Evolutionary conservation across 1,140 invertebrate species (phyloP), one percentile per base, ranked within the genome.

Genomic region (Oryzaephilus surinamensis): DNA sequence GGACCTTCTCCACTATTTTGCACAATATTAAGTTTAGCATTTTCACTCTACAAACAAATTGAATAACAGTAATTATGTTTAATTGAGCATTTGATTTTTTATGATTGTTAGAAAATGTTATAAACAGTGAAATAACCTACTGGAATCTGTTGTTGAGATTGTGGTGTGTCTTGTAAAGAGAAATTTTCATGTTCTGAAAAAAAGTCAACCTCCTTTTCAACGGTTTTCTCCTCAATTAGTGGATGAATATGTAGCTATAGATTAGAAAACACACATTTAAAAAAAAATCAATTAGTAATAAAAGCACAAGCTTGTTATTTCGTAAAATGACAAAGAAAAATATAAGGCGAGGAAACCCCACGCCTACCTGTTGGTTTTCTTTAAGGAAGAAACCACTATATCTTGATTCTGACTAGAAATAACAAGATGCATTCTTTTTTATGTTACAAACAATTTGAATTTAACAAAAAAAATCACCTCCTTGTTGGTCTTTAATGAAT

Each of bases 401-500:
- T 37, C 17, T 37, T n/a, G 27, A 20, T 1, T 10, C 32, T 33
- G 10, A 20, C n/a, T n/a, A n/a, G n/a, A n/a, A 37, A 30, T 37
- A 17, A 37, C 34, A 18, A 39, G 27, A 43, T 23, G 13, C 20
- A 26, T 17, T 17, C 12, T 16, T 38, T 21, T 21, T 15, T 32
- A 23, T 20, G 16, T 27, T 8, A 34, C 31, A 45, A 33, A 23
- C 27, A 29, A 45, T 12, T 40, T 19, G 16, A 12, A 11, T 27
- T 24, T 19, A 37, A 34, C 8, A 26, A 12, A 26, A 20, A 38
- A 38, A 50, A 57, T 63, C 65, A 97, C 88, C 78, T 94, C 88
- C 31, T 90, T 89, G 69, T 95, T 79, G 6, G 77, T 72, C 64
- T 81, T 81, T 76, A 96, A 88, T 10, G 92, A 87, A 58, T 94